Percentiles rank a stretch among this genome's conserved stretches.
phyloP scores from a whole-genome alignment of 1,140 invertebrate species.

The Scylla paramamosain region DNA sequence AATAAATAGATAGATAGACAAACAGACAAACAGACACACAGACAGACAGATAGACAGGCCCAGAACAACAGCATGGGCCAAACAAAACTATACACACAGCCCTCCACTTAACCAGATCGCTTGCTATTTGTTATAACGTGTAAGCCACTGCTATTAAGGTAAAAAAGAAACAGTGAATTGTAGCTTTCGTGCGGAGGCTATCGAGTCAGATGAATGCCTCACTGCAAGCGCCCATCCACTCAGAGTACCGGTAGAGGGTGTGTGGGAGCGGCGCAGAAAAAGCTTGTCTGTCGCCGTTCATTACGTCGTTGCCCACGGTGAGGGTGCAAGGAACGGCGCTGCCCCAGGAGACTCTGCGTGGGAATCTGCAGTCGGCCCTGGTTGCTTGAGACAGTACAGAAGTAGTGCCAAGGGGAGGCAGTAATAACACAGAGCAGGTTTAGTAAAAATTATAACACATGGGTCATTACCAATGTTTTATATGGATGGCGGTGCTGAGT shows the following conservation, averaged over 20 bases:
- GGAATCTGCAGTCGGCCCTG: not conserved
- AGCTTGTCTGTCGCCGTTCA: slow-evolving; percentile 2
- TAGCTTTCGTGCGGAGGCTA: not conserved
- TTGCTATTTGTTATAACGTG: slow-evolving; percentile 14
- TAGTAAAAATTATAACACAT: not conserved
- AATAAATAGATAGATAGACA: not conserved
- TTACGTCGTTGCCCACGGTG: slow-evolving; percentile 10
- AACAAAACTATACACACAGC: not conserved
- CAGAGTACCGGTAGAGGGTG: not conserved
- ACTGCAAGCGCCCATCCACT: not conserved
- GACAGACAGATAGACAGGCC: no score
- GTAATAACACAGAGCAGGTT: not conserved
- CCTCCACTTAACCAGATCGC: not conserved
- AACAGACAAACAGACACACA: not conserved
- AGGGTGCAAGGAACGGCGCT: not conserved
- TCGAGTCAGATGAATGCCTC: not conserved
- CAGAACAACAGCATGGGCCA: not conserved
- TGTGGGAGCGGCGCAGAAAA: not conserved
- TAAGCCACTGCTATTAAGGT: not conserved
- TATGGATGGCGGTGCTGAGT: no score
- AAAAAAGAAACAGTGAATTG: not conserved
- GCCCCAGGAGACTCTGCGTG: not conserved
- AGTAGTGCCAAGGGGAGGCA: not conserved
- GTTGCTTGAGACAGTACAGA: not conserved
- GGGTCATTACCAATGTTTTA: not conserved